These are phyloP conservation scores for Emydura subglobosa DNA, from an alignment of 2,113 vertebrate genomes.

Conservation along the genomic window DNA sequence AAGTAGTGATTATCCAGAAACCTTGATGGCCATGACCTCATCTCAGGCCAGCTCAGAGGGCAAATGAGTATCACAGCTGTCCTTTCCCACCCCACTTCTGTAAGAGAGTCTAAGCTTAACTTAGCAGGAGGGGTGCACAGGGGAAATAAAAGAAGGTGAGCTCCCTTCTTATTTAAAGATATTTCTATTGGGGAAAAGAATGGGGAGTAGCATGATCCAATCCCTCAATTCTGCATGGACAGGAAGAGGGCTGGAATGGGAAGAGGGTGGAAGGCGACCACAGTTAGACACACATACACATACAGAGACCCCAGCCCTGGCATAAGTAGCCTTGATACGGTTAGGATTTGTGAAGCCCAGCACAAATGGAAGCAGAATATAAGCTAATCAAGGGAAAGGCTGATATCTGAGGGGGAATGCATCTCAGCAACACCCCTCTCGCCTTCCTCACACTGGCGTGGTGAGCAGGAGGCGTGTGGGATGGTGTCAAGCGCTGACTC, in stretches of 20 bases:
- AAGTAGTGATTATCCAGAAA: constrained; percentile 11
- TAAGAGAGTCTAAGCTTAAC: not conserved
- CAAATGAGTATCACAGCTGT: not conserved
- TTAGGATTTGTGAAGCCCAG: not conserved
- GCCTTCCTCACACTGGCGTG: not conserved
- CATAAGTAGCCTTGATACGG: not conserved
- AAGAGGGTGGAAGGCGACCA: not conserved
- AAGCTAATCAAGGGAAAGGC: not conserved
- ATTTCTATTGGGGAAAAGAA: not conserved
- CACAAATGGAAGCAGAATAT: not conserved
- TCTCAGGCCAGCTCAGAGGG: not conserved
- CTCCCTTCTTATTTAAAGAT: too few species aligned
- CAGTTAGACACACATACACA: not conserved
- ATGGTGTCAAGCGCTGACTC: not conserved
- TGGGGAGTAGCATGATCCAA: not conserved
- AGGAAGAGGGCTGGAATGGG: not conserved
- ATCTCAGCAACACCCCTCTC: not conserved
- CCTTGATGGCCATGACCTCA: not conserved
- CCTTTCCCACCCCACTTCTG: not conserved
- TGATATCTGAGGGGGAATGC: not conserved
- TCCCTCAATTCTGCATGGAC: not conserved
- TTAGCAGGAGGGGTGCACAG: not conserved
- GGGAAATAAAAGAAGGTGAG: not conserved
- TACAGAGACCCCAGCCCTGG: not conserved
- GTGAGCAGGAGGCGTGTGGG: not conserved